Conservation (phyloP, 1,140 invertebrate species). For the honey bee (Apis mellifera) region Amel_HAv3.1 CM009933.2:3037001-3037500, state of each 20-base stretch:
- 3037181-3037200: neutral
- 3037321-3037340: constrained; percentile 9
- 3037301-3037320: constrained; percentile 3
- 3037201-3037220: neutral
- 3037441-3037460: constrained; percentile 6
- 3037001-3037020: constrained; percentile 26
- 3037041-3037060: neutral
- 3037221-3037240: neutral
- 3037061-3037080: neutral
- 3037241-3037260: neutral
- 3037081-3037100: neutral
- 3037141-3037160: no score
- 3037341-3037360: neutral
- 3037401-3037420: neutral
- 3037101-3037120: neutral
- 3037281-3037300: neutral
- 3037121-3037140: neutral
- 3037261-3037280: neutral
- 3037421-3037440: neutral
- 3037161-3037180: no score
- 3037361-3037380: neutral
- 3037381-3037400: constrained; percentile 4
- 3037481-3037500: constrained; percentile 10
- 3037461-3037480: constrained; percentile 40
- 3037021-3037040: neutral